Conservation (phyloP, 2,888 invertebrate genomes). For the Drosophila anomalipes region DNA sequence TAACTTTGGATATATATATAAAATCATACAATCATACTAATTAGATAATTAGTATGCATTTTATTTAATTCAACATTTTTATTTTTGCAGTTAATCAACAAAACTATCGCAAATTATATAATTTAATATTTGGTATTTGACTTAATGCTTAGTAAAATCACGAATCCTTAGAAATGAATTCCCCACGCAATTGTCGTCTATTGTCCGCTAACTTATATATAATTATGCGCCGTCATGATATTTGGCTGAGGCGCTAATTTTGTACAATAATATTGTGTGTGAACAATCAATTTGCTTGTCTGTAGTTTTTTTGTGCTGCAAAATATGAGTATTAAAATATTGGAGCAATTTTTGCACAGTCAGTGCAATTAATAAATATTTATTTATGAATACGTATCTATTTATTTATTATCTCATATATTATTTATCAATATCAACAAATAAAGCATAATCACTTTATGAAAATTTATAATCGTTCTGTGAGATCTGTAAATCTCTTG, state of each 20-base stretch:
- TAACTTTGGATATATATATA: constrained; percentile 4
- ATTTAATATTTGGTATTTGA: constrained; percentile 22
- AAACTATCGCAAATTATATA: constrained; percentile 25
- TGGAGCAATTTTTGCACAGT: constrained; percentile 14
- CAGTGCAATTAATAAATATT: constrained; percentile 2
- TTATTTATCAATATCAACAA: background rate
- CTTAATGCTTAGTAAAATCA: constrained; percentile 36
- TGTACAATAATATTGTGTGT: constrained; percentile 35
- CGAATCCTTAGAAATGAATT: constrained; percentile 29
- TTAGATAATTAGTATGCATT: constrained; percentile 10
- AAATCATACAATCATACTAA: background rate
- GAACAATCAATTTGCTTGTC: constrained; percentile 42
- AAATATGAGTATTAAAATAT: constrained; percentile 14
- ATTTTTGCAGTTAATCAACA: constrained; percentile 50
- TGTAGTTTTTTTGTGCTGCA: constrained; percentile 6
- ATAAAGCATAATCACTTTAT: background rate
- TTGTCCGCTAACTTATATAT: constrained; percentile 24
- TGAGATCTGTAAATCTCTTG: background rate
- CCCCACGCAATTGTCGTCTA: constrained; percentile 29
- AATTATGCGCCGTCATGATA: constrained; percentile 33
- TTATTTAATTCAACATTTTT: constrained; percentile 37
- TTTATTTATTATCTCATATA: background rate
- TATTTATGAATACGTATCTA: background rate
- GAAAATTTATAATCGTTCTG: too few species aligned
- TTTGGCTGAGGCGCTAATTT: constrained; percentile 44